phyloP scores from a whole-genome alignment of 2,113 vertebrate species.

The Anguilla japonica region DNA sequence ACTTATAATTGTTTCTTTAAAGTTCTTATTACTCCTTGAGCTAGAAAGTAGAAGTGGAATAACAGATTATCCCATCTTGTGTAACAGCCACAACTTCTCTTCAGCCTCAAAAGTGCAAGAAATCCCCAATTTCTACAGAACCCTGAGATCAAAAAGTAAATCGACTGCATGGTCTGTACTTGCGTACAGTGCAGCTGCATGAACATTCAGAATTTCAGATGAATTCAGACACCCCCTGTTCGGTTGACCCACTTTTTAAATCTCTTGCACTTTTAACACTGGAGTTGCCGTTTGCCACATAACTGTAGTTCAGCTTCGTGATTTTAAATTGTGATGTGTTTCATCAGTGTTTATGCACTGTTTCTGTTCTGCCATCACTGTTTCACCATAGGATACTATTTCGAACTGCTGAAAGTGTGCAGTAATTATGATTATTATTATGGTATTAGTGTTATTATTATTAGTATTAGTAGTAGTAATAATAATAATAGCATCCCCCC shows the following conservation, averaged over 20 bases:
- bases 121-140: conserved; percentile 50
- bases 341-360: too few species aligned
- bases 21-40: not conserved
- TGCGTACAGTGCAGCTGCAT: conserved; percentile 53
- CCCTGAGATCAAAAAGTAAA: conserved; percentile 58
- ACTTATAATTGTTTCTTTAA: not conserved
- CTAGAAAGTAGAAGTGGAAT: not conserved
- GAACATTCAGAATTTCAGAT: conserved; percentile 50
- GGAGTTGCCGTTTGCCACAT: too few species aligned
- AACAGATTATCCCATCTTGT: not conserved
- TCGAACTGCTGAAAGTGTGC: too few species aligned
- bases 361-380: too few species aligned
- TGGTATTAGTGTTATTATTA: too few species aligned
- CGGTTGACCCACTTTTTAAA: conserved; percentile 63
- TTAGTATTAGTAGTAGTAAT: conserved; percentile 28
- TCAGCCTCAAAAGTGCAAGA: conserved; percentile 37
- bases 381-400: too few species aligned
- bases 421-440: too few species aligned
- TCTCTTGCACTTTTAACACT: conserved; percentile 28
- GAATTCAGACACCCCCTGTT: conserved; percentile 52
- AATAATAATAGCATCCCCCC: not conserved
- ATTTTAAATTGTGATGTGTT: too few species aligned
- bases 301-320: too few species aligned
- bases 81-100: conserved; percentile 26
- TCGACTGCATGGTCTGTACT: conserved; percentile 53